phyloP scores from a whole-genome alignment of 2,888 invertebrate species.

The Aromia moschata region DNA sequence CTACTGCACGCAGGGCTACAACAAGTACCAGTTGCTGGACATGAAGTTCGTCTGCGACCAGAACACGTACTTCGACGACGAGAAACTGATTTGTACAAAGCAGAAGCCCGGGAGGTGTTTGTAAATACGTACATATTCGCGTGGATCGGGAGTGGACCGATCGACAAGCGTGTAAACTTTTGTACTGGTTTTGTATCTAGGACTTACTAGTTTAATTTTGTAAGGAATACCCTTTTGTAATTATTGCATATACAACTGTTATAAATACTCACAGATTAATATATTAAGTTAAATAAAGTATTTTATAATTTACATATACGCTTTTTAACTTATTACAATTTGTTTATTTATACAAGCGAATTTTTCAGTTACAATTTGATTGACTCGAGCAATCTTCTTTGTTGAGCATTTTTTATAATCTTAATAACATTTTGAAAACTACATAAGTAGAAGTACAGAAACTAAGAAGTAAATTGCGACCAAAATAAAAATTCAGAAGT shows the following conservation, averaged over 20 bases:
- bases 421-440: too few relatives aligned
- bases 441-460: too few relatives aligned
- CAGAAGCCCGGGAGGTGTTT: slow-evolving; percentile 59
- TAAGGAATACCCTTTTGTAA: slow-evolving; percentile 44
- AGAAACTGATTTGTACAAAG: slow-evolving; percentile 65
- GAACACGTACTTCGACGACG: slow-evolving; percentile 67
- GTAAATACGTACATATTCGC: slow-evolving; percentile 47
- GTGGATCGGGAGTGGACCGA: background rate
- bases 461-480: too few relatives aligned
- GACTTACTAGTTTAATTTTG: slow-evolving; percentile 26
- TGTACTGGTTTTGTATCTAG: slow-evolving; percentile 24
- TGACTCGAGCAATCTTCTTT: too few relatives aligned
- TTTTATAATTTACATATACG: slow-evolving; percentile 38
- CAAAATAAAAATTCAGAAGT: too few relatives aligned
- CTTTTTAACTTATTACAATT: slow-evolving; percentile 30
- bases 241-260: slow-evolving; percentile 50
- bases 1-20: slow-evolving; percentile 70
- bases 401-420: too few relatives aligned
- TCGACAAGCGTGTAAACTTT: slow-evolving; percentile 11
- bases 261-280: slow-evolving; percentile 57
- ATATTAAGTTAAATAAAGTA: slow-evolving; percentile 51
- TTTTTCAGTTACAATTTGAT: too few relatives aligned
- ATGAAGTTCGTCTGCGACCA: slow-evolving; percentile 70
- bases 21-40: slow-evolving; percentile 66
- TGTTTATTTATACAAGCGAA: too few relatives aligned